Percentiles rank a stretch among this genome's conserved stretches.
Conservation (phyloP, 1,140 invertebrate genomes). For the Nautilus pompilius region DNA sequence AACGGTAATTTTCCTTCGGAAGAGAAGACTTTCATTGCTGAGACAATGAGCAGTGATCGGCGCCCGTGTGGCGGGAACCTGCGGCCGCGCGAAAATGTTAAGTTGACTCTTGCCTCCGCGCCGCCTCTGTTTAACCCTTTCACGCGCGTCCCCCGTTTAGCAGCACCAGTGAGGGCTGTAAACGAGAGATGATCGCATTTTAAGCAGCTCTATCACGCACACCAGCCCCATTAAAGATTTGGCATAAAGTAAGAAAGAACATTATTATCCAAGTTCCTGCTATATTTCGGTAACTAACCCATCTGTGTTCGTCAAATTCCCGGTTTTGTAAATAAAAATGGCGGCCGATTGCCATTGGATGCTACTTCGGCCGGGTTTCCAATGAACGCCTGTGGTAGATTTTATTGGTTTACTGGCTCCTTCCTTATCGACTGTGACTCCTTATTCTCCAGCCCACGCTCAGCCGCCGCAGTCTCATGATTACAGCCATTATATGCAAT, state of each 20-base stretch:
- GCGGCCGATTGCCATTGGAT: neutral
- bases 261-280: neutral
- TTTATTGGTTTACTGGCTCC: neutral
- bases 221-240: neutral
- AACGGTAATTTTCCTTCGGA: slow-evolving; percentile 24
- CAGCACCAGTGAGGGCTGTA: neutral
- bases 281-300: neutral
- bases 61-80: neutral
- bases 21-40: neutral
- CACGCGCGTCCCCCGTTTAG: neutral
- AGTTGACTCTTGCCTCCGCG: neutral
- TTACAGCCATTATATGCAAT: neutral
- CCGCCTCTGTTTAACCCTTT: neutral
- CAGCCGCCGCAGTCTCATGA: neutral
- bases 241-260: too few species aligned
- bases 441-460: neutral
- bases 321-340: slow-evolving; percentile 3
- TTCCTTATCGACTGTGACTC: neutral
- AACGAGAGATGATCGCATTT: neutral
- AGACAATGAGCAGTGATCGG: neutral
- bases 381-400: slow-evolving; percentile 8
- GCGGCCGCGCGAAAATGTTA: neutral
- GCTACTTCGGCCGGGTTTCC: neutral
- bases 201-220: neutral
- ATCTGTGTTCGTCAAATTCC: neutral